phyloP scores from a whole-genome alignment of 2,797 vertebrate genomes.

The Oceanodroma leucorhoa region DNA sequence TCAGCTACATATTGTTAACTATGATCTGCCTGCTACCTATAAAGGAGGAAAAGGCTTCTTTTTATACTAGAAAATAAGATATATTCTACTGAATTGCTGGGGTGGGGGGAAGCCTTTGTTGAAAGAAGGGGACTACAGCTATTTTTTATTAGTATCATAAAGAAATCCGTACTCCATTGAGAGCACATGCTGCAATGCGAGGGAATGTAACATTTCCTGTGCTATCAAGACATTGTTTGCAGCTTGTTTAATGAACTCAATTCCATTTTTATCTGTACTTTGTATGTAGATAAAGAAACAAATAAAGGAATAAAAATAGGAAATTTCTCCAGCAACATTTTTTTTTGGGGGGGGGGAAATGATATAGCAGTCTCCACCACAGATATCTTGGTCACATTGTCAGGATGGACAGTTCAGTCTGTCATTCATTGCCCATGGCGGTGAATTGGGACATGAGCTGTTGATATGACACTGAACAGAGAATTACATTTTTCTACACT shows the following conservation, averaged over 20 bases:
- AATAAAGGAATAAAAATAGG: slow-evolving; percentile 43
- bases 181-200: neutral
- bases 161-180: slow-evolving; percentile 34
- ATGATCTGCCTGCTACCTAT: slow-evolving; percentile 53
- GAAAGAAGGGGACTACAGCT: slow-evolving; percentile 39
- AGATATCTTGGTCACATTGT: slow-evolving; percentile 55
- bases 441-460: slow-evolving; percentile 43
- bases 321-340: neutral
- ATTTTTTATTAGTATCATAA: slow-evolving; percentile 65
- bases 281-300: slow-evolving; percentile 66
- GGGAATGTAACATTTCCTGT: slow-evolving; percentile 17
- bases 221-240: slow-evolving; percentile 51
- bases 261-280: slow-evolving; percentile 61
- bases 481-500: slow-evolving; percentile 50
- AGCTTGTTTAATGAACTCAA: slow-evolving; percentile 61
- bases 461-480: slow-evolving; percentile 65
- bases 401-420: slow-evolving; percentile 42
- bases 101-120: slow-evolving; percentile 37
- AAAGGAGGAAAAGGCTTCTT: slow-evolving; percentile 41
- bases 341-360: neutral
- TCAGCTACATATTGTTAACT: slow-evolving; percentile 67
- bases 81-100: slow-evolving; percentile 23
- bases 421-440: slow-evolving; percentile 29
- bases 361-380: neutral
- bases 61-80: slow-evolving; percentile 51